Base-by-base conservation (phyloP, 2,888 invertebrate species). In the Laothoe populi region DNA sequence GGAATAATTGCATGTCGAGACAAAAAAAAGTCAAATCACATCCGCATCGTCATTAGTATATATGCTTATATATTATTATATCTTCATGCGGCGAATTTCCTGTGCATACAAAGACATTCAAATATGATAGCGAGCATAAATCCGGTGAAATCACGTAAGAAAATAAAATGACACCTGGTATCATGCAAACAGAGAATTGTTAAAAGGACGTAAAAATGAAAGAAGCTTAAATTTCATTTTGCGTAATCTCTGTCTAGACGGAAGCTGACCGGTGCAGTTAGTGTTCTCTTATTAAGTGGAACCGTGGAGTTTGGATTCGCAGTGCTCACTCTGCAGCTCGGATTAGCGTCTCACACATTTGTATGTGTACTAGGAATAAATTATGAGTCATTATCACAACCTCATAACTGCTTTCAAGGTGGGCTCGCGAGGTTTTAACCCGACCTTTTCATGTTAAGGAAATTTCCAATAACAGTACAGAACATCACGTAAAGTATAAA, bases 161-260 rank as follows among this genome's bases (percentile, higher is more conserved):
- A 81, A 87, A 86, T 80, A 86, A 84, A 86, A 83, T 70, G 75
- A 80, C 70, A 74, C 74, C 78, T 80, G 77, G 79, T 82, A 84
- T 84, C 74, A 64, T 80, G 79, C 79, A 75, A 74, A 79, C 76
- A 77, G 79, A 78, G 78, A 77, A 16, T 26, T 60, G 38, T 21
- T 86, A 87, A 86, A 85, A 78, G 77, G 76, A 78, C 72, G 74
- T 74, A 80, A 81, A 86, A 84, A 86, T 83, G 75, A 83, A 83
- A 84, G 81, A 82, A 81, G 80, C 80, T 84, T 83, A 83, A 82
- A 84, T 84, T 82, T 81, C 81, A 83, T 87, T 89, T 88, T 83
- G 80, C 87, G 85, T 90, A 90, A 91, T 90, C 89, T 89, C 86
- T 74, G 91, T 91, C 91, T 92, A 91, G 91, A 91, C 90, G 86